A percentile compares a stretch with the other conserved stretches of the same genome.
These are phyloP conservation scores for Lathronympha strigana DNA, from an alignment of 2,888 invertebrate genomes.

Conservation along the genomic window DNA sequence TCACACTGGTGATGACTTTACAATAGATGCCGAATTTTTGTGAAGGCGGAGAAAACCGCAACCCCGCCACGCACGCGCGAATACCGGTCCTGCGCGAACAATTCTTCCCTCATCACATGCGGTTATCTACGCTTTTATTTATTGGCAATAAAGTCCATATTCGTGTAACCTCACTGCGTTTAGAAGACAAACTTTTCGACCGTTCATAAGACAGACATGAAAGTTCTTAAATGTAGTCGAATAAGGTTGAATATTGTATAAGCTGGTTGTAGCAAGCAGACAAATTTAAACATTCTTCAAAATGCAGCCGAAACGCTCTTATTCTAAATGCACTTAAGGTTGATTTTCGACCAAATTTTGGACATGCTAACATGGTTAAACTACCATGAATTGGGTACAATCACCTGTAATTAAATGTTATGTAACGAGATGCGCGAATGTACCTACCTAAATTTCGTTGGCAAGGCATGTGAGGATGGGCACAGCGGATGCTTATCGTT, in stretches of 20 bases:
- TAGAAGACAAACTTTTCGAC: background rate
- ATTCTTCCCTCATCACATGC: background rate
- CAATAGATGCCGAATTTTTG: background rate
- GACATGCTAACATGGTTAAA: background rate
- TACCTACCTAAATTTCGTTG: too few species aligned
- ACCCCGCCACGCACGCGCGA: constrained; percentile 16
- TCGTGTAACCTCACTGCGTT: background rate
- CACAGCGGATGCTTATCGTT: too few species aligned
- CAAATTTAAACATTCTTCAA: background rate
- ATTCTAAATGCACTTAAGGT: background rate
- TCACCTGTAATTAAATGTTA: background rate
- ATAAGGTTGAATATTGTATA: constrained; percentile 8
- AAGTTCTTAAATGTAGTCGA: background rate
- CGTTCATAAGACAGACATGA: background rate
- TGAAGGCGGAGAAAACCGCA: constrained; percentile 17
- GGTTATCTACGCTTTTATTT: background rate
- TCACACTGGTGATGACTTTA: background rate
- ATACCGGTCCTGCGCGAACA: constrained; percentile 7
- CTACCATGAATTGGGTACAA: too few species aligned
- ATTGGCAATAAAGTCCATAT: background rate
- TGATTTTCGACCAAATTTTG: too few species aligned
- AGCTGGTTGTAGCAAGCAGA: background rate
- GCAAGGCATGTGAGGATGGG: too few species aligned
- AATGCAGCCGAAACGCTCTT: background rate
- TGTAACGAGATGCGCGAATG: background rate